phyloP scores from a whole-genome alignment of 35 echinoderm and acorn worm genomes.

The Antedon bifida region DNA sequence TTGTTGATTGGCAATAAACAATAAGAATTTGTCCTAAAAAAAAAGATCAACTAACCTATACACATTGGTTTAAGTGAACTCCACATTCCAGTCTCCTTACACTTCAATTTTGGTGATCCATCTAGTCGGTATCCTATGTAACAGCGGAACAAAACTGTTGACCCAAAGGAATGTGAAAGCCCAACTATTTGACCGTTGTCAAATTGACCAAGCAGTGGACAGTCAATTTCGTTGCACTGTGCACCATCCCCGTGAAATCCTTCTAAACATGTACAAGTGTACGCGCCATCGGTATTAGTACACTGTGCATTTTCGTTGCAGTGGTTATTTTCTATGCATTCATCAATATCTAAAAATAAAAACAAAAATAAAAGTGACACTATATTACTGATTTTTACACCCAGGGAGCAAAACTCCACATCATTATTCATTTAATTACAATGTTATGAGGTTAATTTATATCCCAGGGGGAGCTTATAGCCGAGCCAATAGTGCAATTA shows the following conservation, averaged over 20 bases:
- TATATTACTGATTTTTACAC: too few relatives aligned
- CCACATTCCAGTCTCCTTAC: neutral
- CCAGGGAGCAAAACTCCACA: too few relatives aligned
- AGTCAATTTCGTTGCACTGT: neutral
- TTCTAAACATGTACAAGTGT: neutral
- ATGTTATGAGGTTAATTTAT: too few relatives aligned
- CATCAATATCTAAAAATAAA: neutral
- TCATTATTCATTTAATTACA: too few relatives aligned
- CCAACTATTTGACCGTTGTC: neutral
- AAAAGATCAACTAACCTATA: neutral
- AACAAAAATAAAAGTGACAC: neutral
- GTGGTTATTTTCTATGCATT: neutral
- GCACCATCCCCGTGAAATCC: neutral
- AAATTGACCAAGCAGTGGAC: neutral
- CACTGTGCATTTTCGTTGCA: neutral
- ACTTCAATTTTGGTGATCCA: neutral
- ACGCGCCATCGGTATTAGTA: neutral
- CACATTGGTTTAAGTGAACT: neutral
- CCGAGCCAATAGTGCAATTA: too few relatives aligned
- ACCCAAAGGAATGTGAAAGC: neutral
- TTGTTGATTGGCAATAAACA: too few relatives aligned
- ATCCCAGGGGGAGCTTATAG: too few relatives aligned
- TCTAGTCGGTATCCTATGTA: neutral
- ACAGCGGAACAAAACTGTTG: neutral
- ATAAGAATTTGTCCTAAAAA: too few relatives aligned